phyloP scores from a whole-genome alignment of 2,888 invertebrate species.

The Homarus gammarus region DNA sequence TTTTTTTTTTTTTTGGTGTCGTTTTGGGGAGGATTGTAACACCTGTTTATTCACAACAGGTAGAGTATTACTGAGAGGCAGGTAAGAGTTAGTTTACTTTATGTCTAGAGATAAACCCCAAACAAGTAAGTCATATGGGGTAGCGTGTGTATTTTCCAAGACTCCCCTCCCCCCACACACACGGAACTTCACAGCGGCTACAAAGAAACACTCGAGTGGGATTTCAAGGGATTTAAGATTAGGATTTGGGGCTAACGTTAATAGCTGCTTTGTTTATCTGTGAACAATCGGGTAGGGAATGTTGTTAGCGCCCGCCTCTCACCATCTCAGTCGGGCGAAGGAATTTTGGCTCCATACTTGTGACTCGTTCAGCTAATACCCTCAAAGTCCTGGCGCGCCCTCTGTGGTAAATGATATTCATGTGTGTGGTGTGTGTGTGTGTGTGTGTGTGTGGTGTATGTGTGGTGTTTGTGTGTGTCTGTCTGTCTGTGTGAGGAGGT shows the following conservation, averaged over 20 bases:
- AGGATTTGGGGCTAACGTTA: slow-evolving; percentile 15
- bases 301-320: slow-evolving; percentile 3
- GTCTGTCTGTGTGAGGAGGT: background rate
- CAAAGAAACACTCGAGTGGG: slow-evolving; percentile 5
- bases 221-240: slow-evolving; percentile 35
- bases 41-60: no score
- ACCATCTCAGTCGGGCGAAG: background rate
- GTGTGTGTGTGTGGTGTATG: background rate
- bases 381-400: slow-evolving; percentile 11
- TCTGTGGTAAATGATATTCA: slow-evolving; percentile 26
- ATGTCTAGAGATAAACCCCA: no score
- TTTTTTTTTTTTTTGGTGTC: no score
- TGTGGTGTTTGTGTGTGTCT: background rate
- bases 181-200: background rate
- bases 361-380: background rate
- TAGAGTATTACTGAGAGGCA: no score
- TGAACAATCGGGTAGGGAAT: slow-evolving; percentile 22
- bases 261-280: slow-evolving; percentile 46
- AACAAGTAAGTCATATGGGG: no score
- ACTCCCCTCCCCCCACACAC: background rate
- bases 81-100: no score
- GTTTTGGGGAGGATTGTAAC: no score
- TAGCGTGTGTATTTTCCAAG: no score
- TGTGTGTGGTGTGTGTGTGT: slow-evolving; percentile 9
- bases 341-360: background rate